Conservation (phyloP, 2,797 vertebrate species). For the Euthynnus affinis region DNA sequence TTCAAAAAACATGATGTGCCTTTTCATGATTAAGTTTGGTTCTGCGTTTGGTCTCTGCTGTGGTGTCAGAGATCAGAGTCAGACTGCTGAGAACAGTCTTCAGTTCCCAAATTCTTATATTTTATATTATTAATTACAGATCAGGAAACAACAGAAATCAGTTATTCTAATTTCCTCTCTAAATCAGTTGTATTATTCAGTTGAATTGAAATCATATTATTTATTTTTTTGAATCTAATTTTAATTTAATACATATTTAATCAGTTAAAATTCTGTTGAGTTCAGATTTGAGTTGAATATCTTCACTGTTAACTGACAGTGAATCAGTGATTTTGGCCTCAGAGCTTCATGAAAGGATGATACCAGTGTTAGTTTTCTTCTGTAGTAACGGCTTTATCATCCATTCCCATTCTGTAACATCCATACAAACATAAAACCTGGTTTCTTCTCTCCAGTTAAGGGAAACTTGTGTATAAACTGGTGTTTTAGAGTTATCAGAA, state of each 20-base stretch:
- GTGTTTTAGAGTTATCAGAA: slow-evolving; percentile 22
- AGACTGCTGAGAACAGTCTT: not conserved
- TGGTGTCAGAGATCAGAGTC: not conserved
- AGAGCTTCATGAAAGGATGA: not conserved
- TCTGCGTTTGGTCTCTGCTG: slow-evolving; percentile 20
- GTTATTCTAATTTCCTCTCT: not conserved
- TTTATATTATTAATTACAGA: too few species aligned
- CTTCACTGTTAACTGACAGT: not conserved
- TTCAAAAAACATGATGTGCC: slow-evolving; percentile 82
- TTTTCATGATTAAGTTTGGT: slow-evolving; percentile 69
- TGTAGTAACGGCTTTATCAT: slow-evolving; percentile 2
- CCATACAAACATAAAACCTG: not conserved
- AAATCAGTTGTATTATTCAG: not conserved
- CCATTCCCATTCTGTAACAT: not conserved
- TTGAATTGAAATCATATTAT: not conserved
- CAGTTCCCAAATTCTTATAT: not conserved
- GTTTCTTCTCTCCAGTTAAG: not conserved
- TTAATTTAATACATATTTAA: not conserved
- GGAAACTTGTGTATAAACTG: not conserved
- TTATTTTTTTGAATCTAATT: not conserved
- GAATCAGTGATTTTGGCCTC: not conserved
- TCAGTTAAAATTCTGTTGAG: not conserved
- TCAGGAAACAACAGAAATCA: not conserved
- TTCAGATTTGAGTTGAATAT: not conserved
- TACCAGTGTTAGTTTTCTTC: not conserved